Evolutionary conservation across 1,140 invertebrate species (phyloP).

Genomic region (Drosophila ficusphila): DNA sequence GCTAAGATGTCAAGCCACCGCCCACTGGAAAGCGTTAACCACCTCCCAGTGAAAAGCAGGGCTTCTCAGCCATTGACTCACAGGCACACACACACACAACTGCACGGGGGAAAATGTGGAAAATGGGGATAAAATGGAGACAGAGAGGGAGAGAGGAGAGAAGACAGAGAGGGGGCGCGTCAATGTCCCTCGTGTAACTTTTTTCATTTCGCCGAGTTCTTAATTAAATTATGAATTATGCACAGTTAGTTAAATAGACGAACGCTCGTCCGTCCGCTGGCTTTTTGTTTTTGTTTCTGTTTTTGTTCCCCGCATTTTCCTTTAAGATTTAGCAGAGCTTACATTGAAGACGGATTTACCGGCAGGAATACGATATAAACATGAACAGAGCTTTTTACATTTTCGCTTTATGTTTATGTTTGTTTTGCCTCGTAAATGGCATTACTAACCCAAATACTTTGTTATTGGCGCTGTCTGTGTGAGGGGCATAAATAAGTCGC

Average conservation of each 20-base stretch:
- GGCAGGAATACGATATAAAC: slow-evolving; percentile 42
- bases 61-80: slow-evolving; percentile 40
- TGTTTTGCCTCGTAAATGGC: slow-evolving; percentile 60
- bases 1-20: slow-evolving; percentile 29
- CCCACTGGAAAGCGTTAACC: slow-evolving; percentile 21
- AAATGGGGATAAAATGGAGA: slow-evolving; percentile 23
- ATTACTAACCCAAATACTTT: slow-evolving; percentile 72
- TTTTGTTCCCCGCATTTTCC: slow-evolving; percentile 6
- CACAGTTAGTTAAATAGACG: slow-evolving; percentile 77
- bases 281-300: not conserved
- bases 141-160: not conserved
- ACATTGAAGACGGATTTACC: slow-evolving; percentile 62
- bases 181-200: slow-evolving; percentile 64
- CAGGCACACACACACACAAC: slow-evolving; percentile 12
- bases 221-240: slow-evolving; percentile 81
- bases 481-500: slow-evolving; percentile 72
- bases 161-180: slow-evolving; percentile 1
- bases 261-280: slow-evolving; percentile 41
- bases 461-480: slow-evolving; percentile 47
- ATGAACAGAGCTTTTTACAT: slow-evolving; percentile 50
- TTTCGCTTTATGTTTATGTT: slow-evolving; percentile 58
- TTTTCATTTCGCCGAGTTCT: slow-evolving; percentile 71
- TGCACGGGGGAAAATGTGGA: not conserved
- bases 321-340: slow-evolving; percentile 49
- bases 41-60: slow-evolving; percentile 24